Conservation (phyloP, 64 coral and sea anemone genomes). For the Dendrophyllia cribrosa region DNA sequence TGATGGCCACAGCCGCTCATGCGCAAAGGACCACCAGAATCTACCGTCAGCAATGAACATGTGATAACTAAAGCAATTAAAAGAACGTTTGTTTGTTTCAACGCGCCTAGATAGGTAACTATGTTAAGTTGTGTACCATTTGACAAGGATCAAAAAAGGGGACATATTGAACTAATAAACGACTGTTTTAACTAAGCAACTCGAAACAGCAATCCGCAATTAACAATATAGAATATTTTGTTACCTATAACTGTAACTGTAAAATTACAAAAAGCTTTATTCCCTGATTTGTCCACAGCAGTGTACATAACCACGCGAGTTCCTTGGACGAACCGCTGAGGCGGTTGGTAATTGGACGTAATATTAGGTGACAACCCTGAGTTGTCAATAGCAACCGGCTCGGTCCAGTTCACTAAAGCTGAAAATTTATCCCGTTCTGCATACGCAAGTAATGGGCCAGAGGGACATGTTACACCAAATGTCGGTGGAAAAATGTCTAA, state of each 20-base stretch:
- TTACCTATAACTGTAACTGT: conserved; percentile 23
- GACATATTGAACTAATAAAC: no score
- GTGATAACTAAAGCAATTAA: conserved; percentile 7
- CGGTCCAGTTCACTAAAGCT: conserved; percentile 33
- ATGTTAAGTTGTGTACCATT: no score
- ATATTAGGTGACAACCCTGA: neutral
- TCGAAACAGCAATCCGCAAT: neutral
- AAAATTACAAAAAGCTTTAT: conserved; percentile 34
- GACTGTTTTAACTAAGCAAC: neutral
- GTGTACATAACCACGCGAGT: conserved; percentile 3
- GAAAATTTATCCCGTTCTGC: neutral
- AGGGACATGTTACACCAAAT: conserved; percentile 2
- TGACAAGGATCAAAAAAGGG: no score
- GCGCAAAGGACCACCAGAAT: neutral
- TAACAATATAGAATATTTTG: neutral
- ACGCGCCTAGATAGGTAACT: no score
- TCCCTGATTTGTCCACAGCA: conserved; percentile 41
- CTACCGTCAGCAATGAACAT: neutral
- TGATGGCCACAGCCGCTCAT: conserved; percentile 15
- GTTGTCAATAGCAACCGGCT: conserved; percentile 47
- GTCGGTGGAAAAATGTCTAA: neutral
- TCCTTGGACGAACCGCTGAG: conserved; percentile 5
- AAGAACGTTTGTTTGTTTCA: neutral
- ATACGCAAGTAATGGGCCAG: neutral
- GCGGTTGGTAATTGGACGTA: neutral